A percentile compares a stretch with the other conserved stretches of the same genome.
These are phyloP conservation scores for Rhabdornis inornatus DNA, from an alignment of 2,113 vertebrate genomes.

Conservation along the genomic window DNA sequence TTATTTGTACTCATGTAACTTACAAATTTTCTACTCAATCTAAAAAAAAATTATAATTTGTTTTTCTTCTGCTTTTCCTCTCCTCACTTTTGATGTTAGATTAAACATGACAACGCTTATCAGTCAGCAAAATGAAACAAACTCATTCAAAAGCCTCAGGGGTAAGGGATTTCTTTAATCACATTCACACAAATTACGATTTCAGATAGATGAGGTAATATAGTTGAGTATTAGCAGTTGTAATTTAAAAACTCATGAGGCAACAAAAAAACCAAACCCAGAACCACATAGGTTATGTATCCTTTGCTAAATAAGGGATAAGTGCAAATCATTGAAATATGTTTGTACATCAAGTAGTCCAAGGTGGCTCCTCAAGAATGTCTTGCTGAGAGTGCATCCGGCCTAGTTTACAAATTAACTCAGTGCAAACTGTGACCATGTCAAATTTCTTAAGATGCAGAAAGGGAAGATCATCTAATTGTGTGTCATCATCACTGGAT, in stretches of 20 bases:
- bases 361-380: not conserved
- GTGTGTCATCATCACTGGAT: not conserved
- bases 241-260: not conserved
- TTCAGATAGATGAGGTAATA: not conserved
- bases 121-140: conserved; percentile 23
- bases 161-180: conserved; percentile 22
- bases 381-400: not conserved
- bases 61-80: not conserved
- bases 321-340: not conserved
- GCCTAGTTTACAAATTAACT: not conserved
- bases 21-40: not conserved
- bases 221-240: not conserved
- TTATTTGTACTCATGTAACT: not conserved
- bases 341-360: not conserved
- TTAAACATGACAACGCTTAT: conserved; percentile 7
- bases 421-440: not conserved
- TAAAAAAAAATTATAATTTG: not conserved
- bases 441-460: not conserved
- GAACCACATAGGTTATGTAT: not conserved
- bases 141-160: not conserved
- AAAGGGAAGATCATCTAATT: not conserved
- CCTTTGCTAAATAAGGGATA: not conserved
- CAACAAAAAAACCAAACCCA: not conserved
- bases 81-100: conserved; percentile 19
- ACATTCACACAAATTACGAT: not conserved